These are phyloP conservation scores for Hirundichthys speculiger DNA, from an alignment of 2,113 vertebrate genomes.

Conservation along the genomic window DNA sequence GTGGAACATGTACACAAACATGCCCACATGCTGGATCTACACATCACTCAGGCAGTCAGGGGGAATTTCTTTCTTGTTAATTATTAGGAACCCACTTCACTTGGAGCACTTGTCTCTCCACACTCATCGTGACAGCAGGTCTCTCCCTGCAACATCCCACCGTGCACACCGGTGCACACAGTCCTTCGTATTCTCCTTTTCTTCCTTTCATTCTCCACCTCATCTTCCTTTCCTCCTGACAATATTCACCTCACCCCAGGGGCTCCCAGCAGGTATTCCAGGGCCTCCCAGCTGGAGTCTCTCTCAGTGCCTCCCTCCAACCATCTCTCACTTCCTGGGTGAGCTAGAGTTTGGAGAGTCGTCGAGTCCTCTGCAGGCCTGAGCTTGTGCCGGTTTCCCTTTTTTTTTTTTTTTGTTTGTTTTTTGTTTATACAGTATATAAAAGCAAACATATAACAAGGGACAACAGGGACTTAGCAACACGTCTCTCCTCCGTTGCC, in stretches of 20 bases:
- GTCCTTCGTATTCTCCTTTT: background rate
- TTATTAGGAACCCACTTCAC: conserved; percentile 73
- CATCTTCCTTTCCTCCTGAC: conserved; percentile 36
- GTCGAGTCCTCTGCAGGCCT: conserved; percentile 43
- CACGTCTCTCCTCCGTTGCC: conserved; percentile 23
- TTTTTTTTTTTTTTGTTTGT: conserved; percentile 3
- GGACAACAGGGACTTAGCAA: conserved; percentile 31
- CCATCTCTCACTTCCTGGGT: conserved; percentile 19
- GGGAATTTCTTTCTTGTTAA: conserved; percentile 68
- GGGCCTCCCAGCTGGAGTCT: conserved; percentile 42
- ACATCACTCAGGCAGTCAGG: conserved; percentile 38
- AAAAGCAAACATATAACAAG: conserved; percentile 50
- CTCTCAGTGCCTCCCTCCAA: conserved; percentile 8
- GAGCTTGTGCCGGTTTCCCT: background rate
- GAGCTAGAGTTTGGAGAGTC: conserved; percentile 40
- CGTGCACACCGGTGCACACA: background rate
- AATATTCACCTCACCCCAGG: conserved; percentile 69
- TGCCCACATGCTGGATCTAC: conserved; percentile 19
- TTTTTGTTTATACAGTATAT: conserved; percentile 23
- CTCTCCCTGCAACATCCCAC: conserved; percentile 34
- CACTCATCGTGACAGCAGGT: conserved; percentile 64
- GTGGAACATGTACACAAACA: conserved; percentile 29
- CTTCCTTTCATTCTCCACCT: background rate
- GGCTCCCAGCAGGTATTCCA: conserved; percentile 44
- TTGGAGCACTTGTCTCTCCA: conserved; percentile 60